Conservation (phyloP, 2,113 vertebrate species). For the Pterocles burchelli region DNA sequence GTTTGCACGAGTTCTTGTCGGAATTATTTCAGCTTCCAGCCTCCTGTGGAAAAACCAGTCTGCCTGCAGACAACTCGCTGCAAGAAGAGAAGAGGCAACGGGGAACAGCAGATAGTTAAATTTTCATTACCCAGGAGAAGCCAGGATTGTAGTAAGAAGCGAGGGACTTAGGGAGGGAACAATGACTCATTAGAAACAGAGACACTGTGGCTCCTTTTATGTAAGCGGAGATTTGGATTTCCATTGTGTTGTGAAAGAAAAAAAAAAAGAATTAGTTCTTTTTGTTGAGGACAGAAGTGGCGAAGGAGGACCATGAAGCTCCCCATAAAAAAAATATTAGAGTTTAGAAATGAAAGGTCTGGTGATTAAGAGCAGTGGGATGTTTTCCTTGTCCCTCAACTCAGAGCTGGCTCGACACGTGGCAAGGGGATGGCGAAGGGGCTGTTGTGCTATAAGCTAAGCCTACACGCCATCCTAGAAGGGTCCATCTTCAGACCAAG, state of each 20-base stretch:
- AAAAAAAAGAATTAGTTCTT: conserved; percentile 28
- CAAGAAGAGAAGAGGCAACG: background rate
- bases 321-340: conserved; percentile 20
- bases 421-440: background rate
- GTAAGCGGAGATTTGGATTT: conserved; percentile 38
- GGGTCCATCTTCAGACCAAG: background rate
- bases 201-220: conserved; percentile 36
- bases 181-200: conserved; percentile 66
- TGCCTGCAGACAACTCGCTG: background rate
- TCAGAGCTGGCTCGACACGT: fast-evolving
- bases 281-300: background rate
- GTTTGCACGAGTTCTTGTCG: conserved; percentile 15
- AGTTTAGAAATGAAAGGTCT: background rate
- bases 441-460: background rate
- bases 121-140: conserved; percentile 65
- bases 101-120: conserved; percentile 45
- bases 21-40: conserved; percentile 33
- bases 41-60: conserved; percentile 2
- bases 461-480: background rate
- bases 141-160: conserved; percentile 9
- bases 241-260: conserved; percentile 35
- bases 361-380: background rate
- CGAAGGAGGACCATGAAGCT: background rate
- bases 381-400: background rate
- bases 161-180: conserved; percentile 33